Base-by-base conservation (phyloP, 2,888 invertebrate species). In the Melanargia galathea region DNA sequence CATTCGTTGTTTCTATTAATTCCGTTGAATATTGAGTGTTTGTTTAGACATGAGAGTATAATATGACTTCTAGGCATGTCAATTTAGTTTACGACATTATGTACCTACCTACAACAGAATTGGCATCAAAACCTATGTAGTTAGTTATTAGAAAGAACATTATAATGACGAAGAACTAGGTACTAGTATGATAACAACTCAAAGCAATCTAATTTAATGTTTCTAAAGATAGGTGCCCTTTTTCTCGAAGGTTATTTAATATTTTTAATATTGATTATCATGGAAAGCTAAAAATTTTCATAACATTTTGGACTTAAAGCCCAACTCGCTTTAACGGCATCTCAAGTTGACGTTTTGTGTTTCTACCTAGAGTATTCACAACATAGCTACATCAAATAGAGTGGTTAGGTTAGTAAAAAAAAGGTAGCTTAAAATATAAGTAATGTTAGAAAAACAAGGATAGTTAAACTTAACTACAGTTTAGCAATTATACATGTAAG, bases 1-100 rank as follows among this genome's bases (percentile, higher is more conserved):
- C n/a, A 26, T 49, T 49, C 20, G 16, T 11, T 49, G 26, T 26
- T n/a, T n/a, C 26, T n/a, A 22, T 49, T 26, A 26, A 49, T 49
- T 26, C 16, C 7, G 18, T 49, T 26, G 26, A 16, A 30, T 49
- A n/a, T 8, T 26, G n/a, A 16, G 24, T n/a, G 48, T 16, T 22
- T 46, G 10, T n/a, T 13, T 40, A 30, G 30, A 6, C 16, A n/a
- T n/a, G n/a, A n/a, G n/a, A n/a, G n/a, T n/a, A n/a, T n/a, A n/a
- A n/a, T n/a, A n/a, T n/a, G n/a, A n/a, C n/a, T n/a, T n/a, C n/a
- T n/a, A n/a, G n/a, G n/a, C n/a, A n/a, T n/a, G n/a, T n/a, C n/a
- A n/a, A n/a, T n/a, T n/a, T n/a, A n/a, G n/a, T n/a, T n/a, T n/a
- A n/a, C n/a, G n/a, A n/a, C n/a, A n/a, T n/a, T n/a, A n/a, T n/a